phyloP scores from a whole-genome alignment of 2,113 vertebrate genomes.

The Pyrgilauda ruficollis region DNA sequence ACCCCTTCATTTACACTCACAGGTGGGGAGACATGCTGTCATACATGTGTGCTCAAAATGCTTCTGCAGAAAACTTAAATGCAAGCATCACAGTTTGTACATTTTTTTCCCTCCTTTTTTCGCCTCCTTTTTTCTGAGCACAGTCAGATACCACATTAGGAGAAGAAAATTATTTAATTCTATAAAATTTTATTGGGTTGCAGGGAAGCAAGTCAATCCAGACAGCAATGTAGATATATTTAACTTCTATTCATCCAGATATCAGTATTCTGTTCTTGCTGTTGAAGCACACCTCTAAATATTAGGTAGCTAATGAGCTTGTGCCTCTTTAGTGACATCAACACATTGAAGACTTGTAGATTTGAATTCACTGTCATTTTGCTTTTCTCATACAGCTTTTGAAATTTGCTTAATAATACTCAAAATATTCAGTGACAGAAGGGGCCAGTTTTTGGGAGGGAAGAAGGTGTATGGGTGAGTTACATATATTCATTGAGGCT shows the following conservation, averaged over 20 bases:
- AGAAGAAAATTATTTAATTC: background rate
- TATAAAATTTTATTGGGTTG: background rate
- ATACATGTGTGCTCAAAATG: background rate
- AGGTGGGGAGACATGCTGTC: background rate
- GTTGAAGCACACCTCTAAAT: background rate
- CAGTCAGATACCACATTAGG: background rate
- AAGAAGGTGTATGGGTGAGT: background rate
- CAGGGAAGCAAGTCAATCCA: background rate
- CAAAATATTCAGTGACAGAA: background rate
- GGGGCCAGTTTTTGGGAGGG: rapidly evolving
- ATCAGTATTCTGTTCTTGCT: background rate
- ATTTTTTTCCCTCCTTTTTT: too few relatives aligned
- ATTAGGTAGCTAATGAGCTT: background rate
- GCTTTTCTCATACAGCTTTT: background rate
- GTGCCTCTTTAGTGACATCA: background rate
- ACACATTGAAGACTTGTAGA: background rate
- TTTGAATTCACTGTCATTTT: background rate
- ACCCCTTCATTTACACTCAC: background rate
- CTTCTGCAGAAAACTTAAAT: background rate
- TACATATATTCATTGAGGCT: slow-evolving; percentile 10
- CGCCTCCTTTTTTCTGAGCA: background rate
- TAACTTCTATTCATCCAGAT: background rate
- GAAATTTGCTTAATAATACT: background rate
- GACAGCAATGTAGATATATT: background rate
- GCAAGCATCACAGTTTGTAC: background rate